Evolutionary conservation across 2,888 invertebrate species (phyloP).

Genomic region (Eupsilia transversa): DNA sequence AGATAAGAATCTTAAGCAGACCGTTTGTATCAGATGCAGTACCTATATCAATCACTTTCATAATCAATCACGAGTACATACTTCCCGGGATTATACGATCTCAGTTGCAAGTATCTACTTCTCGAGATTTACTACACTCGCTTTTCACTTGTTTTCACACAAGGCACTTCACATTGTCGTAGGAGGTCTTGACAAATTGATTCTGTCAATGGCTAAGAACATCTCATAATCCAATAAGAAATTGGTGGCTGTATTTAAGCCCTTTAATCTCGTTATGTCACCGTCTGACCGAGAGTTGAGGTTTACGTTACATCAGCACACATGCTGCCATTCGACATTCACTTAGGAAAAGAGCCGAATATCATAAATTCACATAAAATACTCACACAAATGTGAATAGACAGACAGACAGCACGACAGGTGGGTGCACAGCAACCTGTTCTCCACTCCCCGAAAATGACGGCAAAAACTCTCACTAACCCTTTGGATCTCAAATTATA

Average conservation of each 20-base stretch:
- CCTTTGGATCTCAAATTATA: slow-evolving; percentile 72
- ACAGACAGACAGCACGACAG: slow-evolving; percentile 77
- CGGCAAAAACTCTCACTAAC: slow-evolving; percentile 86
- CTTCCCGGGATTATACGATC: slow-evolving; percentile 16
- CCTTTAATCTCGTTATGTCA: slow-evolving; percentile 59
- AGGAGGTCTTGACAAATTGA: slow-evolving; percentile 28
- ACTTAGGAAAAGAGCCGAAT: slow-evolving; percentile 49
- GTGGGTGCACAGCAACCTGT: slow-evolving; percentile 82
- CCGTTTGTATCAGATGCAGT: slow-evolving; percentile 13
- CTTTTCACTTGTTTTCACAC: slow-evolving; percentile 24
- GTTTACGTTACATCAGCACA: slow-evolving; percentile 57
- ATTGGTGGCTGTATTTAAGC: slow-evolving; percentile 33
- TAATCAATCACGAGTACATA: slow-evolving; percentile 44
- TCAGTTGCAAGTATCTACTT: not conserved
- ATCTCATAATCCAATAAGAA: slow-evolving; percentile 52
- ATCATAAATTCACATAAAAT: slow-evolving; percentile 66
- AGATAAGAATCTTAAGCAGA: slow-evolving; percentile 4
- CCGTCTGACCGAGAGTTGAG: slow-evolving; percentile 10
- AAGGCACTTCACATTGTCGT: slow-evolving; percentile 15
- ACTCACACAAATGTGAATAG: slow-evolving; percentile 54
- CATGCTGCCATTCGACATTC: slow-evolving; percentile 49
- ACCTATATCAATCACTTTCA: slow-evolving; percentile 47
- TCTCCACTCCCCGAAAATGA: slow-evolving; percentile 77
- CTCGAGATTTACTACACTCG: not conserved
- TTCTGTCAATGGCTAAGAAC: slow-evolving; percentile 19